These are phyloP conservation scores for Poecile atricapillus DNA, from an alignment of 2,113 vertebrate species.

Conservation along the genomic window DNA sequence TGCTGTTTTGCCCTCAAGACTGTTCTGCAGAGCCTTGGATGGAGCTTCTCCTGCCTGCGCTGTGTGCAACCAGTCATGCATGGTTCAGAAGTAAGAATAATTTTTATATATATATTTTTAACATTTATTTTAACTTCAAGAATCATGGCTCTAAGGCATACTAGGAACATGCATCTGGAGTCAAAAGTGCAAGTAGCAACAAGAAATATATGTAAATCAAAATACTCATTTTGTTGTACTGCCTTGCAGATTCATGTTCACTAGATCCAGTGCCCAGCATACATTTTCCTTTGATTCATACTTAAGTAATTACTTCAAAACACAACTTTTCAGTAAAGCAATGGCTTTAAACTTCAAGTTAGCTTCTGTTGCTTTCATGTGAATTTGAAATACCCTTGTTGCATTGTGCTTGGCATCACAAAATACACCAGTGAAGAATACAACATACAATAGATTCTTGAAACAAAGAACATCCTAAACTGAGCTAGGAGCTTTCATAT, in stretches of 20 bases:
- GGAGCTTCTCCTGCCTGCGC: not conserved
- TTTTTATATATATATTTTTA: not conserved
- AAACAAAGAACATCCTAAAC: not conserved
- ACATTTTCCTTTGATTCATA: not conserved
- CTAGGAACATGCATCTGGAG: not conserved
- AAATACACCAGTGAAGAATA: not conserved
- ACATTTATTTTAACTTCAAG: not conserved
- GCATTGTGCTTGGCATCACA: not conserved
- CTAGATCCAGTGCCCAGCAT: not conserved
- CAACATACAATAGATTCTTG: not conserved
- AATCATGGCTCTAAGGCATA: not conserved
- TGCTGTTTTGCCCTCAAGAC: not conserved
- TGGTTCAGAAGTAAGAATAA: not conserved
- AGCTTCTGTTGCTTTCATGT: not conserved
- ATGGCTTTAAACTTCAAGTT: conserved; percentile 14
- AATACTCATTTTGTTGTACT: not conserved
- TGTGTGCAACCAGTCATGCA: not conserved
- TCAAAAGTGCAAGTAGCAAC: not conserved
- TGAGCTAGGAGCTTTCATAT: not conserved
- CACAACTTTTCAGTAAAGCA: not conserved
- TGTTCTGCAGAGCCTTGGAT: not conserved
- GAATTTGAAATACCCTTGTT: not conserved
- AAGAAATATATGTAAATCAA: not conserved
- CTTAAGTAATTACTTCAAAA: conserved; percentile 25
- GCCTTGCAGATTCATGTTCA: not conserved